Evolutionary conservation across 2,888 invertebrate genomes (phyloP).

Genomic region (Odontocerum albicorne): DNA sequence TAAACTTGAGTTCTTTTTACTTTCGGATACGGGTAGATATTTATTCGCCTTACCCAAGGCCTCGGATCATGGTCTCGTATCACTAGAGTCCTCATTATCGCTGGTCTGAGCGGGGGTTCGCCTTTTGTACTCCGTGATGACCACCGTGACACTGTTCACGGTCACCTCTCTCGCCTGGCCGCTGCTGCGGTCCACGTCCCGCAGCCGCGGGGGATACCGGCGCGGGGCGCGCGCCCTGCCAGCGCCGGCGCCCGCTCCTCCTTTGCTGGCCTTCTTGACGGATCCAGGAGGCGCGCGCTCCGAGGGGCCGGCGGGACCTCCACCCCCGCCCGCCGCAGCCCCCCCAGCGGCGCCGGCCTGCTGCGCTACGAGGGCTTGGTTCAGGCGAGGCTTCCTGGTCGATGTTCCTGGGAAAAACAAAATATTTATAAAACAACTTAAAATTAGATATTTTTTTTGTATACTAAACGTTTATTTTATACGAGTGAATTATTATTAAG

Average conservation of each 20-base stretch:
- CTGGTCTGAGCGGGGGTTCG: slow-evolving; percentile 53
- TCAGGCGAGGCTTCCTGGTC: slow-evolving; percentile 90
- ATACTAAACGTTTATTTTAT: too few relatives aligned
- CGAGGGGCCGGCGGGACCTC: slow-evolving; percentile 56
- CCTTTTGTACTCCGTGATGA: slow-evolving; percentile 94
- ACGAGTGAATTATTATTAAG: too few relatives aligned
- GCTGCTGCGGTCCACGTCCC: slow-evolving; percentile 90
- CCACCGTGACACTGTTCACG: slow-evolving; percentile 95
- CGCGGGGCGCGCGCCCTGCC: slow-evolving; percentile 14
- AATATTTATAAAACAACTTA: neutral
- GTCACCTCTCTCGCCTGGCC: slow-evolving; percentile 95
- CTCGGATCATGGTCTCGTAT: slow-evolving; percentile 51
- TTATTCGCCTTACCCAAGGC: too few relatives aligned
- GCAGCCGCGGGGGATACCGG: slow-evolving; percentile 72
- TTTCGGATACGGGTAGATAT: too few relatives aligned
- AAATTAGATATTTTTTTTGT: too few relatives aligned
- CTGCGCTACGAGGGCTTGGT: slow-evolving; percentile 95
- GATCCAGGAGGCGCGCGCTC: slow-evolving; percentile 47
- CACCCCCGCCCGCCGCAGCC: slow-evolving; percentile 49
- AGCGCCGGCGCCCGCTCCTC: slow-evolving; percentile 35
- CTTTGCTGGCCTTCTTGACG: slow-evolving; percentile 49
- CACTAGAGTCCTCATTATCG: slow-evolving; percentile 55
- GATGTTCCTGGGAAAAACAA: slow-evolving; percentile 69
- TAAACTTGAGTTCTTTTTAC: too few relatives aligned
- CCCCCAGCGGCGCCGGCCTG: slow-evolving; percentile 74